These are phyloP conservation scores for Beaufortia kweichowensis DNA, from an alignment of 2,113 vertebrate species.

Conservation along the genomic window DNA sequence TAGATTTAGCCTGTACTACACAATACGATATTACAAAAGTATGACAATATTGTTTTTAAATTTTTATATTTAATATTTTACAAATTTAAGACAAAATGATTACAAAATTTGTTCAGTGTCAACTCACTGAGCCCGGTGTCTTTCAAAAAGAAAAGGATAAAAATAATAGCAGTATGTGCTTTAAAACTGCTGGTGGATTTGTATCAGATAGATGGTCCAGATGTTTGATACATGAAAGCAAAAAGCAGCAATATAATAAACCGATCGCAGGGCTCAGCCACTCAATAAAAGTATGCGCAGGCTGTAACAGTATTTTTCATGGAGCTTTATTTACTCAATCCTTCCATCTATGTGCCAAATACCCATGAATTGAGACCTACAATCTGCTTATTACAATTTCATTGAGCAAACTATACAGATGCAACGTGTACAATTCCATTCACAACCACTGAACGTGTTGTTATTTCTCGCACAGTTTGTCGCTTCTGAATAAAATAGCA, in stretches of 20 bases:
- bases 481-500: background rate
- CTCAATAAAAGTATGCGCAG: background rate
- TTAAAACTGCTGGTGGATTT: slow-evolving; percentile 6
- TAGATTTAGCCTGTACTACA: too few species aligned
- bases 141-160: background rate
- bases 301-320: background rate
- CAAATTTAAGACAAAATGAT: too few species aligned
- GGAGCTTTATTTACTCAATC: background rate
- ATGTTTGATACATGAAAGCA: background rate
- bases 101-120: too few species aligned
- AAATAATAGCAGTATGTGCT: background rate
- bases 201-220: slow-evolving; percentile 1
- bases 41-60: too few species aligned
- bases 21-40: too few species aligned
- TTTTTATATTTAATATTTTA: too few species aligned
- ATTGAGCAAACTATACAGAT: background rate
- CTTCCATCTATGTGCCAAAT: background rate
- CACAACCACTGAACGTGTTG: too few species aligned
- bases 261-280: background rate
- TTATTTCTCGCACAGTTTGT: background rate
- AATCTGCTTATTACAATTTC: background rate
- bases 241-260: slow-evolving; percentile 8
- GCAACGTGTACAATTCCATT: too few species aligned
- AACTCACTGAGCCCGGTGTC: too few species aligned
- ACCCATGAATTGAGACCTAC: background rate